Base-by-base conservation (phyloP, 2,797 vertebrate genomes). In the Darevskia mixta region DNA sequence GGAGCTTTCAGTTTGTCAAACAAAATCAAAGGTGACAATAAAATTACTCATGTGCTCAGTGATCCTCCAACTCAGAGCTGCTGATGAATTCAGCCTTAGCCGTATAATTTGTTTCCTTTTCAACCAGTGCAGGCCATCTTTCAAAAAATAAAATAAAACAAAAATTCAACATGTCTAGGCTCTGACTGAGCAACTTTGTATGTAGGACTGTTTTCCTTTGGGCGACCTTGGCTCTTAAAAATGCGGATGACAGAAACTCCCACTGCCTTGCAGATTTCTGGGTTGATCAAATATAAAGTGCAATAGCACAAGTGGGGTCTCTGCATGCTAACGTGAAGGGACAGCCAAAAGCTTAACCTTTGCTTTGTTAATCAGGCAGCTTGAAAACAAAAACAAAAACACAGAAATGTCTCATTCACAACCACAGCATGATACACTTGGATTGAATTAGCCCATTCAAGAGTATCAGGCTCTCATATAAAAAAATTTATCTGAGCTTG, bases 231-330 rank as follows among this genome's bases (percentile, higher is more conserved):
- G 17, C 25, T 55, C 49, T 55, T 15, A 55, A 15, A 55, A 77
- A 23, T 61, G 86, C 66, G 1, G 82, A 71, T 1, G 58, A 0
- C 3, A 73, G 8, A 32, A 38, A 67, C 6, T 41, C 69, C 81
- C 77, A 86, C 61, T 90, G 79, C 69, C 6, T 90, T 80, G 35
- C 66, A 18, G 89, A 79, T 93, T 88, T 86, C 86, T 92, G 72
- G 81, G 5, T 80, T 89, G 72, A 78, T 88, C 45, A 87, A 86
- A 88, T 15, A 87, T 35, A 8, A 64, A 43, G 29, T 4, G 7
- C 43, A 35, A 55, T 9, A 61, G 79, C 17, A 13, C 58, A 73
- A 81, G 58, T 71, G 49, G 67, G 49, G 58, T 72, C 67, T 35
- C 67, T 43, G 78, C 76, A 7, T 69, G 1, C 80, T 89, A 90